Evolutionary conservation across 2,113 vertebrate species (phyloP), one percentile per base, ranked within the genome.

Genomic region (Paramisgurnus dabryanus): DNA sequence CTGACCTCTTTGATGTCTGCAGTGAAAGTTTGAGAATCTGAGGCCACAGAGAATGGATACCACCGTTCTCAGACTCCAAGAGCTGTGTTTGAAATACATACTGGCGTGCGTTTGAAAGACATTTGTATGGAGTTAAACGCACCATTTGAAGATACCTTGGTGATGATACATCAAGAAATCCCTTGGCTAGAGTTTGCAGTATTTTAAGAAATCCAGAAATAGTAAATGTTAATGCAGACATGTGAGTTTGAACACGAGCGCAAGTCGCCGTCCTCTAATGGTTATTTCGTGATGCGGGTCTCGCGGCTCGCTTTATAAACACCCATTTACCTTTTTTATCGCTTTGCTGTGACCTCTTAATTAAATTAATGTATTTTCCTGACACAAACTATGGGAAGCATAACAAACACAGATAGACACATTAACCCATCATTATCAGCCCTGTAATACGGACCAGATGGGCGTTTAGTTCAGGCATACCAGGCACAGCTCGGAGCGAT

Each of bases 371-470:
- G 90, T 88, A 89, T 92, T 92, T 91, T 92, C 92, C 90, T 91
- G 88, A 90, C 85, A 88, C 92, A 91, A 92, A 89, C 90, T 92
- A 92, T 86, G 87, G 90, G 90, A 94, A 93, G 86, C 85, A 93
- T 93, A 95, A 92, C 91, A 93, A 94, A 93, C 92, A 94, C 87
- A 92, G 90, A 91, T 88, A 90, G 92, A 92, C 91, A 91, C 91
- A 91, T 88, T 84, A 93, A 92, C 87, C 91, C 90, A 91, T 93
- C 91, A 92, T 91, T 93, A 92, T 93, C 91, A 90, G 88, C 85
- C 53, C 79, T 70, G 91, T 96, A 97, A 98, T 95, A 90, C 79
- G 91, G 93, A 95, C 93, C 96, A 98, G 96, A 96, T 97, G 95
- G 89, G 45, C 83, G 82, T 60, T 71, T 67, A 86, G 87, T 82